Evolutionary conservation across 2,888 invertebrate genomes (phyloP), one percentile per base, ranked within the genome.

Genomic region (Agapetus fuscipes): DNA sequence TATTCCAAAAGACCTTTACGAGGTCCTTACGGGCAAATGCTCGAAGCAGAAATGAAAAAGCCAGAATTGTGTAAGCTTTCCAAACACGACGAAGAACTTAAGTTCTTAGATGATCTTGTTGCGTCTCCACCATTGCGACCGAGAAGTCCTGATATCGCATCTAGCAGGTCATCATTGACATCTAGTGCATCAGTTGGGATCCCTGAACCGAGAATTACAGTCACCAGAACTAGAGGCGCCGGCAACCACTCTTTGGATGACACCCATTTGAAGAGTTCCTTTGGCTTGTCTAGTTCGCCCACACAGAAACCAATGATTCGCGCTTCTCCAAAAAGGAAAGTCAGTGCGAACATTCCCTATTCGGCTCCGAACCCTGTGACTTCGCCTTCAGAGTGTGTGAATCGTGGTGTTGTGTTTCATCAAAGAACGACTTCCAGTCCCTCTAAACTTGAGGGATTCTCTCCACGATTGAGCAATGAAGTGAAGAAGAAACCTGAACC

Each of bases 381-480:
- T 29, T 56, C 59, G 4, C 59, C 67, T 52, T 67, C 70, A 49
- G 71, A 66, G 36, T 67, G 74, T 2, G 65, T 73, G 15, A 39
- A 26, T 17, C 38, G 42, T 31, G 41, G 39, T 13, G 39, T 42
- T 29, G 60, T 66, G n/a, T 70, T 67, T 50, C 85, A 85, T 59
- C 83, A 84, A 50, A 63, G 85, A 50, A 84, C 84, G 4, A 83
- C 83, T 11, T 85, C 84, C 6, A 84, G 84, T 50, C 85, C 85
- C 20, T 83, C 82, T 12, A 83, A 85, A 58, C 66, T 85, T 48
- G 80, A 80, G 53, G 79, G 78, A 32, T 62, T 72, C 41, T 49
- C 54, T 2, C 40, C 49, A 4, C 34, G 48, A 20, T 37, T 36
- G 17, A 39, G 37, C 50, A 39, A 49, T 56, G 27, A 50, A 56